A percentile compares a stretch with the other conserved stretches of the same genome.
Evolutionary conservation across 2,888 invertebrate species (phyloP).

Genomic region (Sminthurinus aureus): DNA sequence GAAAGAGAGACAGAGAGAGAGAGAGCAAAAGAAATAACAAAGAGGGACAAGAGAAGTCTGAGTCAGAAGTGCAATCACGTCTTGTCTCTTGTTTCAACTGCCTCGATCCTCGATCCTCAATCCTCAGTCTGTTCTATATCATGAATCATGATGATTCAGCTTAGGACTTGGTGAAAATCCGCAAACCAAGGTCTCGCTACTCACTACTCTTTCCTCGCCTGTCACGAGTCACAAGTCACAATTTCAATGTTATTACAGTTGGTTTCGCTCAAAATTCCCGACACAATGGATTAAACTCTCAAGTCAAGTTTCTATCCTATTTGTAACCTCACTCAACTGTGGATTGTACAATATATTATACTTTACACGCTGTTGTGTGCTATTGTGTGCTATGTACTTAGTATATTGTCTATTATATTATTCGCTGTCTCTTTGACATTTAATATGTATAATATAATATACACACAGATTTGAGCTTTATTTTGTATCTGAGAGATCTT

Average conservation of each 20-base stretch:
- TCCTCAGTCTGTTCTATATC: not conserved
- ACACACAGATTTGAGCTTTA: too few species aligned
- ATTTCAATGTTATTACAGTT: slow-evolving; percentile 34
- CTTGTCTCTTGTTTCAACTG: not conserved
- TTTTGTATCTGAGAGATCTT: too few species aligned
- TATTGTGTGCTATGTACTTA: not conserved
- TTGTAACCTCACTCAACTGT: not conserved
- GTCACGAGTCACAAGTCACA: slow-evolving; percentile 28
- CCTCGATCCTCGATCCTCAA: too few species aligned
- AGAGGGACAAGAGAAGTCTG: not conserved
- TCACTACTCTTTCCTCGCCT: too few species aligned
- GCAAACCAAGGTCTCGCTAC: slow-evolving; percentile 22
- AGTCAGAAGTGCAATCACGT: not conserved
- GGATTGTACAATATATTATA: not conserved
- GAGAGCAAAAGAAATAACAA: not conserved
- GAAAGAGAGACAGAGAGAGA: not conserved
- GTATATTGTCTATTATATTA: not conserved
- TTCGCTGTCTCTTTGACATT: not conserved
- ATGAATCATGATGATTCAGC: not conserved
- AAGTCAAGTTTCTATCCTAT: too few species aligned
- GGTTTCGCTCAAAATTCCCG: slow-evolving; percentile 22
- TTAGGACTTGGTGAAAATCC: slow-evolving; percentile 22
- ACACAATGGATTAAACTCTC: slow-evolving; percentile 24
- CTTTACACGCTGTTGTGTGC: not conserved
- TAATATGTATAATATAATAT: too few species aligned